phyloP scores from a whole-genome alignment of 2,888 invertebrate species.

The Drosophila siamana region DNA sequence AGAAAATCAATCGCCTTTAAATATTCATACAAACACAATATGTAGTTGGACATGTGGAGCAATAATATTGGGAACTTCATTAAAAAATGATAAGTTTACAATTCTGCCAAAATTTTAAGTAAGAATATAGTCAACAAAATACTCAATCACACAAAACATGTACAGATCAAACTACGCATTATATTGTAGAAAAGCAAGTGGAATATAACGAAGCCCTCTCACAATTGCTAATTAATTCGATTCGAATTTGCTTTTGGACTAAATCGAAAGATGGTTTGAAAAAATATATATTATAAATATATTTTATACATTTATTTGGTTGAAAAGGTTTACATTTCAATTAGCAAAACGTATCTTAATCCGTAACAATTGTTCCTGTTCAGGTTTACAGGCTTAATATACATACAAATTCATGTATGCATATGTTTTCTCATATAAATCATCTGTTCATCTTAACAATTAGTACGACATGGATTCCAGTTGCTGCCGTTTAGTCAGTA shows the following conservation, averaged over 20 bases:
- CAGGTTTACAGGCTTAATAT: background rate
- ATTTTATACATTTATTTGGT: no score
- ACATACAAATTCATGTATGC: background rate
- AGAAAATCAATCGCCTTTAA: slow-evolving; percentile 56
- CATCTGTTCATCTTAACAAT: background rate
- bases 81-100: slow-evolving; percentile 9
- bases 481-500: slow-evolving; percentile 19
- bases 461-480: slow-evolving; percentile 6
- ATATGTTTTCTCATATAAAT: background rate
- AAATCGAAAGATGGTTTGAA: no score
- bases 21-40: slow-evolving; percentile 11
- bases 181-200: background rate
- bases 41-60: slow-evolving; percentile 7
- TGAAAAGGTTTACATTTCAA: no score
- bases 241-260: background rate
- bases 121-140: background rate
- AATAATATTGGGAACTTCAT: background rate
- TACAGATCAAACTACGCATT: no score
- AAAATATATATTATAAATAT: no score
- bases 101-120: background rate
- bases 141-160: background rate
- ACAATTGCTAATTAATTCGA: background rate
- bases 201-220: background rate
- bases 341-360: no score
- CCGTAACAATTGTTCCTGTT: slow-evolving; percentile 16